These are phyloP conservation scores for Arenicola marina DNA, from an alignment of 2,888 invertebrate genomes.

Conservation along the genomic window DNA sequence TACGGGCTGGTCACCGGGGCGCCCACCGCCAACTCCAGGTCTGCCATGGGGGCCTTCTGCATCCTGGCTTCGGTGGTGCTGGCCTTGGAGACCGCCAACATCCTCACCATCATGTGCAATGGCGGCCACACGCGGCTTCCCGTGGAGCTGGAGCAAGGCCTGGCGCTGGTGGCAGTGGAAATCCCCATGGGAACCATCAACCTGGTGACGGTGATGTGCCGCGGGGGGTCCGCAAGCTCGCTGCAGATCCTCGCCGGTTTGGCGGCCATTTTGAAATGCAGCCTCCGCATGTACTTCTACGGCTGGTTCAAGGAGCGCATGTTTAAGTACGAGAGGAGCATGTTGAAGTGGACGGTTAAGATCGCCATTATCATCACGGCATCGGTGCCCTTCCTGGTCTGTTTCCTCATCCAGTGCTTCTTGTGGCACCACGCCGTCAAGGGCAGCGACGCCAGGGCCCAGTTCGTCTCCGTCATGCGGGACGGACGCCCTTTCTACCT, in stretches of 20 bases:
- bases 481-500: no score
- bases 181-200: slow-evolving; percentile 23
- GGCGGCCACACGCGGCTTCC: slow-evolving; percentile 19
- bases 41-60: slow-evolving; percentile 11
- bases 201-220: slow-evolving; percentile 20
- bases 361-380: slow-evolving; percentile 21
- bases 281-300: slow-evolving; percentile 18
- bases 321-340: slow-evolving; percentile 19
- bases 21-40: background rate
- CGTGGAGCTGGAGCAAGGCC: slow-evolving; percentile 20
- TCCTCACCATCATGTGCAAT: slow-evolving; percentile 15
- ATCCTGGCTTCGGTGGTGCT: slow-evolving; percentile 16
- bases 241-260: slow-evolving; percentile 14
- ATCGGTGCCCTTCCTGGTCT: slow-evolving; percentile 10
- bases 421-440: slow-evolving; percentile 14
- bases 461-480: no score
- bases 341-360: slow-evolving; percentile 15
- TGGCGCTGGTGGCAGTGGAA: slow-evolving; percentile 16
- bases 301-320: slow-evolving; percentile 16
- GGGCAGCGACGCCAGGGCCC: no score
- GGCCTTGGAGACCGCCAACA: slow-evolving; percentile 15
- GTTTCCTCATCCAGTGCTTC: slow-evolving; percentile 16
- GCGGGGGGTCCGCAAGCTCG: slow-evolving; percentile 8
- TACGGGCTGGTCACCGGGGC: slow-evolving; percentile 15
- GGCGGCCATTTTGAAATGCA: slow-evolving; percentile 14